phyloP scores from a whole-genome alignment of 2,888 invertebrate species.

The Gari tellinella region DNA sequence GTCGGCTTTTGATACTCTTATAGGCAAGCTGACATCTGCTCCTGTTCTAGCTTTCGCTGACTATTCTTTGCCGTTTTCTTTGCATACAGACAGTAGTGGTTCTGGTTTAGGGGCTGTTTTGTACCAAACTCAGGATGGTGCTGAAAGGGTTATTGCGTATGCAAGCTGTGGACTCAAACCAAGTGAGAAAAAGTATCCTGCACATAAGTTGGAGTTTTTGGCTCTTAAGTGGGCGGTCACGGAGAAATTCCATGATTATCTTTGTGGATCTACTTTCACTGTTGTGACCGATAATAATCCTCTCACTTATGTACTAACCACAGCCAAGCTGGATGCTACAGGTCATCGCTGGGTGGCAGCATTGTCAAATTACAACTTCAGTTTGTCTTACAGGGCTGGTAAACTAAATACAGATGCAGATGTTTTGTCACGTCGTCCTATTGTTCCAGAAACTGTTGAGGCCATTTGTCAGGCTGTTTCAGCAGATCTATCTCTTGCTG shows the following conservation, averaged over 20 bases:
- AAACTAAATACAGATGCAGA: constrained; percentile 23
- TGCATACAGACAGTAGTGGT: constrained; percentile 16
- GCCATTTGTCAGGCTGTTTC: too few species aligned
- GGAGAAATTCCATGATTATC: constrained; percentile 33
- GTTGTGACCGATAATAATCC: too few species aligned
- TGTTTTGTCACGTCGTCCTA: constrained; percentile 9
- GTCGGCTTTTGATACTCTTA: constrained; percentile 12
- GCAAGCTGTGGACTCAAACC: constrained; percentile 22
- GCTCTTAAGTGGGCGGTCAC: constrained; percentile 34
- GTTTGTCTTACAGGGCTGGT: constrained; percentile 9
- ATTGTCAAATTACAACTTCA: constrained; percentile 20
- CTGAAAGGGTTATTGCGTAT: constrained; percentile 17
- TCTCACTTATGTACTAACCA: constrained; percentile 21
- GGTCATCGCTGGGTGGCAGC: constrained; percentile 30
- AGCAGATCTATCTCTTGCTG: too few species aligned
- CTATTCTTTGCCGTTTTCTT: constrained; percentile 5
- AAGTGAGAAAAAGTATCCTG: constrained; percentile 15
- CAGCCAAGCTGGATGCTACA: constrained; percentile 36
- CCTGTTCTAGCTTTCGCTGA: too few species aligned
- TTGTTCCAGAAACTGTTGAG: too few species aligned
- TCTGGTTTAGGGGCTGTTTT: constrained; percentile 24
- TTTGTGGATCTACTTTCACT: constrained; percentile 25
- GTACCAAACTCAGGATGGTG: constrained; percentile 9
- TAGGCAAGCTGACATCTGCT: neutral
- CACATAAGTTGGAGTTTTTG: constrained; percentile 32